phyloP scores from a whole-genome alignment of 2,113 vertebrate species.

The Pygathrix nemaeus region DNA sequence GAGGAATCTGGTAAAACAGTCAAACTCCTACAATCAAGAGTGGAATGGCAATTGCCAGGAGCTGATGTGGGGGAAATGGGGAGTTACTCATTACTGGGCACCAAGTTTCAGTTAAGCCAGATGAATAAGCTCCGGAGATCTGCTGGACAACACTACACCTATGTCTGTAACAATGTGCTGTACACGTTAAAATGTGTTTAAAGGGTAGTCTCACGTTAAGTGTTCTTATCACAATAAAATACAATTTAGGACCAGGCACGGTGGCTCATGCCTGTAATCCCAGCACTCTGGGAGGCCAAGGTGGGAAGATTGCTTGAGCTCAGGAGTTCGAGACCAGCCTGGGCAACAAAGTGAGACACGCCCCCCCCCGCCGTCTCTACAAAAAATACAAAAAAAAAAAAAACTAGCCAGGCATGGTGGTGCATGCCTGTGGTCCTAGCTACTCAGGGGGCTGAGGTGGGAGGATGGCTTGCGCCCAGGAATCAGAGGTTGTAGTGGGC shows the following conservation, averaged over 20 bases:
- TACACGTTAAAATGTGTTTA: neutral
- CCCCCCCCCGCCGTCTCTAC: neutral
- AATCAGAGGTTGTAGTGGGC: neutral
- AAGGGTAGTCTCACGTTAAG: neutral
- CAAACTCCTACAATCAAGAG: neutral
- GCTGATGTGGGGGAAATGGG: too few relatives aligned
- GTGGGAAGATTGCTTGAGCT: neutral
- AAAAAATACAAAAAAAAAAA: neutral
- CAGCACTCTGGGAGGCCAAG: neutral
- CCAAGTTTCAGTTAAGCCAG: neutral
- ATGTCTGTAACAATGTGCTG: neutral
- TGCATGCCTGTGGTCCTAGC: too few relatives aligned
- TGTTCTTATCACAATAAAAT: neutral
- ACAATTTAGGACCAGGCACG: neutral
- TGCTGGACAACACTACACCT: too few relatives aligned
- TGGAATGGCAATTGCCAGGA: too few relatives aligned
- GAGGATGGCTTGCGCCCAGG: neutral
- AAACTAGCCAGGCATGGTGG: neutral
- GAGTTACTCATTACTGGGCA: neutral
- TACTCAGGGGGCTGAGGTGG: neutral
- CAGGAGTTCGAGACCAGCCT: neutral
- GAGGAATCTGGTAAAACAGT: neutral
- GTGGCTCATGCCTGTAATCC: neutral
- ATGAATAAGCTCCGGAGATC: neutral
- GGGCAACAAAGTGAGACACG: neutral